Conservation (phyloP, 2,113 vertebrate genomes). For the Rhodinocichla rosea region DNA sequence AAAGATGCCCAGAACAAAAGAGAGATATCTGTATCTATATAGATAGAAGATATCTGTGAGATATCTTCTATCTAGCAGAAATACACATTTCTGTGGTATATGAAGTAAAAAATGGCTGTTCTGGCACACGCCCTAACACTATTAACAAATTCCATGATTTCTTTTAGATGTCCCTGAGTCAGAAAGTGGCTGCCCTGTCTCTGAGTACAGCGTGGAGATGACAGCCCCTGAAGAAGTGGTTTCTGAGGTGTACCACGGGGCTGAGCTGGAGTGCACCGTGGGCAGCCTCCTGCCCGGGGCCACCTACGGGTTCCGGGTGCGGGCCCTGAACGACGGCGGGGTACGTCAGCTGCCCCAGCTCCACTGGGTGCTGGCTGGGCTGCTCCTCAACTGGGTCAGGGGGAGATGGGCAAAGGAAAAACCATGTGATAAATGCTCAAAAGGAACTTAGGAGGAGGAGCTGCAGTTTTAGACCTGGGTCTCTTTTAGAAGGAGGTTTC, state of each 20-base stretch:
- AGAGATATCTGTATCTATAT: neutral
- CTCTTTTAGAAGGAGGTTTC: neutral
- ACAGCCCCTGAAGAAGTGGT: conserved; percentile 75
- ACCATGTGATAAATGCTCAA: rapidly evolving
- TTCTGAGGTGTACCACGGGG: conserved; percentile 86
- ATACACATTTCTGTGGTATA: neutral
- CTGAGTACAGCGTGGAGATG: conserved; percentile 92
- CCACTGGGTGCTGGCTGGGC: rapidly evolving
- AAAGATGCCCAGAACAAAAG: neutral
- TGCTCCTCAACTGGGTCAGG: neutral
- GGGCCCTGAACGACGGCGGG: conserved; percentile 91
- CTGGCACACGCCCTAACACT: rapidly evolving
- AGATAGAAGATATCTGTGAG: neutral
- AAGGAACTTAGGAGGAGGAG: neutral
- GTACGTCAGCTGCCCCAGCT: conserved; percentile 67
- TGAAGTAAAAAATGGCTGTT: neutral
- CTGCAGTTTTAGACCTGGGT: neutral
- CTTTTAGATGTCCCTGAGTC: conserved; percentile 68
- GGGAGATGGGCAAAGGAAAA: neutral
- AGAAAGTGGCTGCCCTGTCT: conserved; percentile 78
- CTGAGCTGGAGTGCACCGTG: conserved; percentile 87
- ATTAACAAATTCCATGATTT: neutral
- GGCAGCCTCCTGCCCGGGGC: conserved; percentile 89
- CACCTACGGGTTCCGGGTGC: conserved; percentile 85
- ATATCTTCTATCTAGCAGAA: neutral